Evolutionary conservation across 2,113 vertebrate species (phyloP).

Genomic region (Pelobates fuscus): DNA sequence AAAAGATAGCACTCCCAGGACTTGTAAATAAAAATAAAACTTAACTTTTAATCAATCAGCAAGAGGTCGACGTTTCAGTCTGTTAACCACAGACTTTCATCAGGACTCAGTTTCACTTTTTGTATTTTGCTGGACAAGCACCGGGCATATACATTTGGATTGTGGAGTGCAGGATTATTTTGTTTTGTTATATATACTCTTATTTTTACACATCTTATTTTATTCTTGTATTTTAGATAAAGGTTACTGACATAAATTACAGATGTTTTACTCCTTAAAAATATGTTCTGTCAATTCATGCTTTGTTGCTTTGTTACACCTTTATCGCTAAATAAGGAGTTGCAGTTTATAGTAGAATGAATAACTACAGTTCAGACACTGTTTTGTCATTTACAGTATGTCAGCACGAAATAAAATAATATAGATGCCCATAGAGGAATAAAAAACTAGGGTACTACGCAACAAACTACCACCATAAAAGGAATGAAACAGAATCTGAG

Average conservation of each 20-base stretch:
- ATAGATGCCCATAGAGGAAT: neutral
- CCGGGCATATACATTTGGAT: too few species aligned
- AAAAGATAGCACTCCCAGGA: too few species aligned
- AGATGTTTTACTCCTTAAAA: neutral
- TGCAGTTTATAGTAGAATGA: neutral
- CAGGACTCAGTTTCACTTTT: too few species aligned
- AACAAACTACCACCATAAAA: neutral
- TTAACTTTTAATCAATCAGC: too few species aligned
- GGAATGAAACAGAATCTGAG: neutral
- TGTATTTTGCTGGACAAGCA: too few species aligned
- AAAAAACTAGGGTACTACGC: neutral
- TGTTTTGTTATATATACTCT: too few species aligned
- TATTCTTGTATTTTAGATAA: slow-evolving; percentile 21
- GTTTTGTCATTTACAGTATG: slow-evolving; percentile 8
- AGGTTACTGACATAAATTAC: slow-evolving; percentile 14
- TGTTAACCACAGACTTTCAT: too few species aligned
- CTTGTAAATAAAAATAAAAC: too few species aligned
- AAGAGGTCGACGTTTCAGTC: too few species aligned
- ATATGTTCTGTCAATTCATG: slow-evolving; percentile 25
- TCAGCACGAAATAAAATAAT: neutral
- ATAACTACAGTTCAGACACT: neutral
- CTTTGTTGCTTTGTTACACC: slow-evolving; percentile 15
- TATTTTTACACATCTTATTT: too few species aligned
- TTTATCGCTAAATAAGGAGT: slow-evolving; percentile 20
- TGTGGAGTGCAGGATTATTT: too few species aligned